Evolutionary conservation across 1,140 invertebrate genomes (phyloP).

Genomic region (Heterodera carotae): DNA sequence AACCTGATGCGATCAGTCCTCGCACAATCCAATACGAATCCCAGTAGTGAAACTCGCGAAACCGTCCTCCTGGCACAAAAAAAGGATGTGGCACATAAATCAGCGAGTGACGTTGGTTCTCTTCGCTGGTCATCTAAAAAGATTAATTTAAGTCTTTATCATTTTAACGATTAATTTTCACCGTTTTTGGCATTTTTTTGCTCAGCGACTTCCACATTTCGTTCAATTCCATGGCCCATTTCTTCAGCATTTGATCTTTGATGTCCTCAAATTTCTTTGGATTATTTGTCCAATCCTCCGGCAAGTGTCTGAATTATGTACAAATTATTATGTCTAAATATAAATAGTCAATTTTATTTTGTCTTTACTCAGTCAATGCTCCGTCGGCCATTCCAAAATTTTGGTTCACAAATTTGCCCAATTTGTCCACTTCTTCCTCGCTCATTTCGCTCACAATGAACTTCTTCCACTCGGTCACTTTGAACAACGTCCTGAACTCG

Average conservation of each 20-base stretch:
- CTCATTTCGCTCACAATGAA: no score
- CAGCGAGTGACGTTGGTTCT: constrained; percentile 76
- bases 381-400: constrained; percentile 57
- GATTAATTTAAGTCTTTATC: background rate
- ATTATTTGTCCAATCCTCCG: constrained; percentile 3
- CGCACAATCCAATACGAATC: no score
- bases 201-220: constrained; percentile 26
- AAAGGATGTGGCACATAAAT: constrained; percentile 85
- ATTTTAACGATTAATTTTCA: background rate
- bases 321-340: no score
- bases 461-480: no score
- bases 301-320: background rate
- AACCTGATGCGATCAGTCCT: no score
- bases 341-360: background rate
- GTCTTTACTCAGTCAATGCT: no score
- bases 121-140: background rate
- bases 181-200: background rate
- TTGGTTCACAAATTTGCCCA: constrained; percentile 49
- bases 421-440: no score
- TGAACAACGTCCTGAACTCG: no score
- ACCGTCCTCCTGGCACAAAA: constrained; percentile 87
- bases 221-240: constrained; percentile 12
- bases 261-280: constrained; percentile 10
- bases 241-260: background rate
- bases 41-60: no score